These are phyloP conservation scores for Perognathus longimembris DNA, from an alignment of 2,113 vertebrate species.

Conservation along the genomic window DNA sequence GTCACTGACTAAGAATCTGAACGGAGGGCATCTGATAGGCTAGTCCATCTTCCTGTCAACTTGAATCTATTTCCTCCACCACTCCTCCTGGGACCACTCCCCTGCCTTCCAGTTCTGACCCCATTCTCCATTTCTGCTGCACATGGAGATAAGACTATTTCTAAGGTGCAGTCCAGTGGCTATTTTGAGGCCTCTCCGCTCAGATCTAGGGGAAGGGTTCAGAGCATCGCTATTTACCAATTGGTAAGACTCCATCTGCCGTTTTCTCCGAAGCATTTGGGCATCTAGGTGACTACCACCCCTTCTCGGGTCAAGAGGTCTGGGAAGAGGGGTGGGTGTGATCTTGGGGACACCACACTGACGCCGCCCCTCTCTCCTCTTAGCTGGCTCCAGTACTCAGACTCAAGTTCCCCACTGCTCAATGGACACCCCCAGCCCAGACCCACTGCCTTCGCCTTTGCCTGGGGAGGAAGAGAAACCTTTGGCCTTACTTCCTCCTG, in stretches of 20 bases:
- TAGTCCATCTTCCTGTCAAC: neutral
- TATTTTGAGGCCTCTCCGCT: neutral
- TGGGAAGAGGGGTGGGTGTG: neutral
- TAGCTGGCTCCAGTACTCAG: constrained; percentile 74
- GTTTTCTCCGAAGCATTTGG: neutral
- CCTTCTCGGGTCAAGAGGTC: neutral
- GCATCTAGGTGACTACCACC: neutral
- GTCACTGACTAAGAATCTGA: neutral
- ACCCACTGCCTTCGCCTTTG: constrained; percentile 77
- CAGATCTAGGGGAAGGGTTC: neutral
- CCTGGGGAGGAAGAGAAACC: constrained; percentile 74
- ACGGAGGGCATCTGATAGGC: neutral
- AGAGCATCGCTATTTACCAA: neutral
- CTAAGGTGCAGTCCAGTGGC: neutral
- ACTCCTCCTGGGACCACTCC: neutral
- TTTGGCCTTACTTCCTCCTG: constrained; percentile 68
- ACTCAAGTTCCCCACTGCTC: constrained; percentile 77
- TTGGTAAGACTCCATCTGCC: neutral
- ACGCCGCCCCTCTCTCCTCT: constrained; percentile 76
- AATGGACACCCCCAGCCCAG: constrained; percentile 82
- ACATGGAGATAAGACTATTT: neutral
- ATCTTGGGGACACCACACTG: constrained; percentile 44
- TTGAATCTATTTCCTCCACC: neutral
- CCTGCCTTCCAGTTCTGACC: neutral
- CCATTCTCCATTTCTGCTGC: neutral